Evolutionary conservation across 2,888 invertebrate species (phyloP).

Genomic region (Heteromurus nitidus): DNA sequence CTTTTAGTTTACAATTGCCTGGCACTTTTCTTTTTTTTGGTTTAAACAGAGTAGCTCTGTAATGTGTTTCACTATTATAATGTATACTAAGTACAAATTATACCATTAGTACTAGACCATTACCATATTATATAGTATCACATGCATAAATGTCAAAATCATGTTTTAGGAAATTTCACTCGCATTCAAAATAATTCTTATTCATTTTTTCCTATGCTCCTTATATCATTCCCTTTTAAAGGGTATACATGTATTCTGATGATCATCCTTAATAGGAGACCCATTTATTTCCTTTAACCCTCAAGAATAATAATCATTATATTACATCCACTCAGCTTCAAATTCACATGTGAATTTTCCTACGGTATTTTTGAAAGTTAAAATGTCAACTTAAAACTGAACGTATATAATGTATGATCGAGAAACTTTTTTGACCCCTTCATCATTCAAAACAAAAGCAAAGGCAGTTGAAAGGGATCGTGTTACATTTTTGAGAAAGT

Average conservation of each 20-base stretch:
- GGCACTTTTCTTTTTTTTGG: not conserved
- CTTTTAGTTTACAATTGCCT: slow-evolving; percentile 16
- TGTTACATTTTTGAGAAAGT: slow-evolving; percentile 18
- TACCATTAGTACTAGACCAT: too few species aligned
- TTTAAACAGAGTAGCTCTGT: too few species aligned
- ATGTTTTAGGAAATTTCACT: slow-evolving; percentile 44
- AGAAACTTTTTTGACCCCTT: slow-evolving; percentile 44
- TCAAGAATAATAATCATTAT: slow-evolving; percentile 14
- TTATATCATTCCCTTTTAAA: slow-evolving; percentile 21
- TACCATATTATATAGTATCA: too few species aligned
- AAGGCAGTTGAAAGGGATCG: not conserved
- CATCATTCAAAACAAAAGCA: not conserved
- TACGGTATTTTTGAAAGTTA: slow-evolving; percentile 36
- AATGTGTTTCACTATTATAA: too few species aligned
- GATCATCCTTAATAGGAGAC: slow-evolving; percentile 41
- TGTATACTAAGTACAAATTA: too few species aligned
- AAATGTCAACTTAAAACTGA: slow-evolving; percentile 28
- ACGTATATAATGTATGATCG: slow-evolving; percentile 1
- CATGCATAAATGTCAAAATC: too few species aligned
- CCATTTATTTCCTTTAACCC: slow-evolving; percentile 34
- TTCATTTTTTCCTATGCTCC: not conserved
- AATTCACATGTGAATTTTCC: not conserved
- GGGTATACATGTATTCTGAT: too few species aligned
- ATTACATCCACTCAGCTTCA: not conserved
- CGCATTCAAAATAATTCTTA: slow-evolving; percentile 17